phyloP scores from a whole-genome alignment of 2,888 invertebrate species.

The Drosophila gaucha region DNA sequence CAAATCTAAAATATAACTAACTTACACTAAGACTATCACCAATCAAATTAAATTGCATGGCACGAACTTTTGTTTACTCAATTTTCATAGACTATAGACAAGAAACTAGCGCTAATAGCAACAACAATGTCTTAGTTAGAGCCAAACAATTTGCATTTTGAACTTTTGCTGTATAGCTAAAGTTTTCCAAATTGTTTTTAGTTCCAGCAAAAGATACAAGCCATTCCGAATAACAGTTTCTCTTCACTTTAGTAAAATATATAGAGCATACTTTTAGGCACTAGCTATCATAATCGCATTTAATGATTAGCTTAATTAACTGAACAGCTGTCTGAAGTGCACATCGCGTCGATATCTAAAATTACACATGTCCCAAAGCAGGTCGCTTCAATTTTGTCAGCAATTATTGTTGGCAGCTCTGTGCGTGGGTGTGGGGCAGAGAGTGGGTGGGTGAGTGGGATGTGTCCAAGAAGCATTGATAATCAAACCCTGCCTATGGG shows the following conservation, averaged over 20 bases:
- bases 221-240: background rate
- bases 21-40: conserved; percentile 1
- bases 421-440: background rate
- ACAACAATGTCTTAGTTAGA: conserved; percentile 6
- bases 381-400: conserved; percentile 1
- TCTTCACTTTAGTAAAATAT: conserved; percentile 1
- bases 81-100: conserved; percentile 7
- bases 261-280: conserved; percentile 6
- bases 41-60: conserved; percentile 39
- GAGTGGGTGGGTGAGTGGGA: conserved; percentile 6
- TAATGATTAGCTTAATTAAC: conserved; percentile 33
- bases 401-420: conserved; percentile 5
- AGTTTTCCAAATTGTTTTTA: conserved; percentile 2
- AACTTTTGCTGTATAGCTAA: conserved; percentile 48
- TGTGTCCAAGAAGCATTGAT: conserved; percentile 4
- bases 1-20: conserved; percentile 37
- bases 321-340: conserved; percentile 21
- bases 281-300: background rate
- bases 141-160: conserved; percentile 46
- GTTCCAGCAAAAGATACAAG: too few species aligned
- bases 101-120: conserved; percentile 2
- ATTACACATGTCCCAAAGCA: conserved; percentile 19
- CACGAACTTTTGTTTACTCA: conserved; percentile 43
- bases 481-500: conserved; percentile 7
- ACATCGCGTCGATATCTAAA: conserved; percentile 16